phyloP scores from a whole-genome alignment of 2,888 invertebrate genomes.

The Eustalomyia histrio region DNA sequence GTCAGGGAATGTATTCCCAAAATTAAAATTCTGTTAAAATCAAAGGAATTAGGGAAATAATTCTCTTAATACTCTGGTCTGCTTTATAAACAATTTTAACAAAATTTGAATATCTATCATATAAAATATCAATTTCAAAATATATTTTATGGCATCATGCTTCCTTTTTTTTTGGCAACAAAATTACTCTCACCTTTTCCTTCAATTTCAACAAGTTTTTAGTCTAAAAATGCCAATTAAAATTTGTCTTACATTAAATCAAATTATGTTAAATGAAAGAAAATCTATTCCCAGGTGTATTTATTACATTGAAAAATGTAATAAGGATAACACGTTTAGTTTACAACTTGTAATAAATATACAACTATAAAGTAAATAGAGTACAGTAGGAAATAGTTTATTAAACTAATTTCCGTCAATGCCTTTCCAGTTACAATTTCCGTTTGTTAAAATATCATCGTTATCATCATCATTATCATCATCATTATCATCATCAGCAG shows the following conservation, averaged over 20 bases:
- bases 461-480: slow-evolving; percentile 7
- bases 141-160: no score
- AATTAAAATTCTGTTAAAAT: no score
- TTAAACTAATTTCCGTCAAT: slow-evolving; percentile 62
- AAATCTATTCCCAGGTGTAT: slow-evolving; percentile 23
- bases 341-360: not conserved
- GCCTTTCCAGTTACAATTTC: slow-evolving; percentile 62
- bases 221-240: slow-evolving; percentile 36
- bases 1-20: no score
- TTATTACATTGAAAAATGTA: not conserved
- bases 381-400: slow-evolving; percentile 60
- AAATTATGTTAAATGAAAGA: not conserved
- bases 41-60: no score
- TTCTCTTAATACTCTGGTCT: no score
- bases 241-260: not conserved
- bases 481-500: no score
- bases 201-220: slow-evolving; percentile 18
- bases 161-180: not conserved
- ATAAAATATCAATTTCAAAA: no score
- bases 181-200: not conserved
- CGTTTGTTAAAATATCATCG: slow-evolving; percentile 48
- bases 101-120: no score
- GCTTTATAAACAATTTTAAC: no score
- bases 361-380: not conserved
- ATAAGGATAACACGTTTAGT: not conserved